A percentile compares a stretch with the other conserved stretches of the same genome.
Evolutionary conservation across 2,797 vertebrate species (phyloP).

Genomic region (Apogon hyalosoma): DNA sequence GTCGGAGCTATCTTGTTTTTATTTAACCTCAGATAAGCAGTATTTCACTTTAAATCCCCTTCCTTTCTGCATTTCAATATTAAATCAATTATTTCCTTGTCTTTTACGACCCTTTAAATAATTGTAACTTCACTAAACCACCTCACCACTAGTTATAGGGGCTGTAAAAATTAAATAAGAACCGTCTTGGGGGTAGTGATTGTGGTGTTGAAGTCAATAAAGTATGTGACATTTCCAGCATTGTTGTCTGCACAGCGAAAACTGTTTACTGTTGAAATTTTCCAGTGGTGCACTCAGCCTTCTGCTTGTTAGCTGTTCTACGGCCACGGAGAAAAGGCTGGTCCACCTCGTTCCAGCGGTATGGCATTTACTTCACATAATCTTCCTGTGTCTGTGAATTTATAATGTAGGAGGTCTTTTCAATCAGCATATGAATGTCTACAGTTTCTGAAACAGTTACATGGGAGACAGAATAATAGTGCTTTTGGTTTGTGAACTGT

Average conservation of each 20-base stretch:
- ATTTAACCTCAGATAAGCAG: too few relatives aligned
- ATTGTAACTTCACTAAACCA: not conserved
- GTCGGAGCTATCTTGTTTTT: not conserved
- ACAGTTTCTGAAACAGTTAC: not conserved
- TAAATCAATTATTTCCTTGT: not conserved
- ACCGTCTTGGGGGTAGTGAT: not conserved
- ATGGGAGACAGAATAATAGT: not conserved
- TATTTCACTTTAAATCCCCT: too few relatives aligned
- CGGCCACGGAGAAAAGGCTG: conserved; percentile 6
- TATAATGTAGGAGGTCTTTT: not conserved
- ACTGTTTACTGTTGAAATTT: conserved; percentile 14
- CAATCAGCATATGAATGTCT: not conserved
- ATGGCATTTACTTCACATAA: conserved; percentile 1
- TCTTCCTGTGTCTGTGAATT: not conserved
- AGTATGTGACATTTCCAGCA: conserved; percentile 39
- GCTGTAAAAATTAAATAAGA: conserved; percentile 3
- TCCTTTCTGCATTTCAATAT: not conserved
- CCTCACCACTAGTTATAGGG: not conserved
- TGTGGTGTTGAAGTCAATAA: conserved; percentile 20
- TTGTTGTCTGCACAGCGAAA: conserved; percentile 19
- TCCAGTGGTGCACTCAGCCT: conserved; percentile 18
- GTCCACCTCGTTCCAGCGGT: conserved; percentile 16
- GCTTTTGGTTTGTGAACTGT: not conserved
- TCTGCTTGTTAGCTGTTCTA: conserved; percentile 30
- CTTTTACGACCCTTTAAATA: not conserved